These are phyloP conservation scores for Phyto melanocephala DNA, from an alignment of 2,888 invertebrate species.

Conservation along the genomic window DNA sequence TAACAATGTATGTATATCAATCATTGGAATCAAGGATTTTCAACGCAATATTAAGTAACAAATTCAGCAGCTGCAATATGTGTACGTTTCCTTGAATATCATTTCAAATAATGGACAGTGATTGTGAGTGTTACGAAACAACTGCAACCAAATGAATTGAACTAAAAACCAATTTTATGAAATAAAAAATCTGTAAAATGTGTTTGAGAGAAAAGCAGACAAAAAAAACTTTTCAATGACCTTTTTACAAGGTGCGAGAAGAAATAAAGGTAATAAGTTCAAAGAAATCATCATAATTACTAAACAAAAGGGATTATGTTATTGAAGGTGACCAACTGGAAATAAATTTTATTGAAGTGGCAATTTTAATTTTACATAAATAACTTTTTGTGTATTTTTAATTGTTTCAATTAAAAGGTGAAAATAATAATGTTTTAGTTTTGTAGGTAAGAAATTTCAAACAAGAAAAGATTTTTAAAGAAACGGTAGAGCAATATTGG, in stretches of 20 bases:
- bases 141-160: conserved; percentile 3
- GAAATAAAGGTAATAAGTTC: not conserved
- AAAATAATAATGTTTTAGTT: too few relatives aligned
- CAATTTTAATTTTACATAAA: not conserved
- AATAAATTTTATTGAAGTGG: not conserved
- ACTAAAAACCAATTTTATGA: conserved; percentile 17
- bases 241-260: not conserved
- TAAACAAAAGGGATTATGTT: not conserved
- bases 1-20: conserved; percentile 45
- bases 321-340: not conserved
- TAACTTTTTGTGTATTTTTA: too few relatives aligned
- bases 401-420: too few relatives aligned
- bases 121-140: conserved; percentile 8
- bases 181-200: not conserved
- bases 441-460: too few relatives aligned
- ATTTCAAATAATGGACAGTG: conserved; percentile 10
- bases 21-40: conserved; percentile 45
- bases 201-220: not conserved
- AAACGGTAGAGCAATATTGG: too few relatives aligned
- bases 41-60: conserved; percentile 26
- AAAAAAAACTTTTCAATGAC: not conserved
- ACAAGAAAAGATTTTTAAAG: too few relatives aligned
- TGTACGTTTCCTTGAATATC: not conserved
- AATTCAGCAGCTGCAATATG: not conserved
- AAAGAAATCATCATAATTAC: conserved; percentile 1